Evolutionary conservation across 2,888 invertebrate genomes (phyloP).

Genomic region (Oegoconia quadripuncta): DNA sequence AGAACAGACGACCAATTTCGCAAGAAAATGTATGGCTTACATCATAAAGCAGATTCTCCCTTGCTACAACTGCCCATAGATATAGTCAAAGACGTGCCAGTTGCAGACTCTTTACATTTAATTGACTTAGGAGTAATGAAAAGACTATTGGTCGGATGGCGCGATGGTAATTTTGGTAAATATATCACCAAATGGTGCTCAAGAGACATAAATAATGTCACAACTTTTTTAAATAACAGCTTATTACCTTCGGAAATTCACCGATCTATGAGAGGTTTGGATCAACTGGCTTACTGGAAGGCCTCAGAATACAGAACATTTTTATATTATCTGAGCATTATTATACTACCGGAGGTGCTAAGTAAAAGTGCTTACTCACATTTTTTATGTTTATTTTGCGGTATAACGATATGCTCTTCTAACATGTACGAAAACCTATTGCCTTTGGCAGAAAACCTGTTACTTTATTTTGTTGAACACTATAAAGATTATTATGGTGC

Average conservation of each 20-base stretch:
- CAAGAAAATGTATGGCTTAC: slow-evolving; percentile 2
- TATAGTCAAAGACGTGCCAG: slow-evolving; percentile 23
- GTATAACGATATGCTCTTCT: slow-evolving; percentile 23
- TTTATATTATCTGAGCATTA: slow-evolving; percentile 20
- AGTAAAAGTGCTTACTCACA: slow-evolving; percentile 14
- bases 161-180: slow-evolving; percentile 15
- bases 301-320: slow-evolving; percentile 23
- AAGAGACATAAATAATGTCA: slow-evolving; percentile 16
- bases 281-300: slow-evolving; percentile 22
- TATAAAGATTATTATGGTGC: slow-evolving; percentile 12
- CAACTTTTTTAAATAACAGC: slow-evolving; percentile 12
- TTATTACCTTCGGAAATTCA: slow-evolving; percentile 24
- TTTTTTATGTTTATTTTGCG: slow-evolving; percentile 23
- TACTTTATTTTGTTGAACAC: slow-evolving; percentile 13
- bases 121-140: slow-evolving; percentile 25
- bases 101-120: slow-evolving; percentile 19
- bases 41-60: slow-evolving; percentile 15
- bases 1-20: slow-evolving; percentile 12
- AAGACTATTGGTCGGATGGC: slow-evolving; percentile 17
- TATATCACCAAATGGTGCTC: slow-evolving; percentile 12
- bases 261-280: slow-evolving; percentile 18
- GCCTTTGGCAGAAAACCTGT: slow-evolving; percentile 17
- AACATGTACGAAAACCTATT: slow-evolving; percentile 11
- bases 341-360: slow-evolving; percentile 18
- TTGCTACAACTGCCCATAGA: slow-evolving; percentile 14